A percentile compares a stretch with the other conserved stretches of the same genome.
phyloP scores from a whole-genome alignment of 2,888 invertebrate genomes.

The Willowsia nigromaculata region DNA sequence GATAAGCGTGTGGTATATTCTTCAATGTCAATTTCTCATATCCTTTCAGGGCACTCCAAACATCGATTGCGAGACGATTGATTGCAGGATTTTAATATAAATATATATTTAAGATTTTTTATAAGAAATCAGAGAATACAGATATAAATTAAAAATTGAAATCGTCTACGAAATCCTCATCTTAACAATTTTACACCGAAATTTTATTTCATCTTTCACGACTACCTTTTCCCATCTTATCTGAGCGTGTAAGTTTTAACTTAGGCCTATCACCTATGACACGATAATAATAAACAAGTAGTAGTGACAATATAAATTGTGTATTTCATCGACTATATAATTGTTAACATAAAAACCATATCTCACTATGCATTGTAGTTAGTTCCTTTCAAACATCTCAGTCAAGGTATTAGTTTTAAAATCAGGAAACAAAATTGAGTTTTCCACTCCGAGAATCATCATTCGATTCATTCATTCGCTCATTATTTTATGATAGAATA shows the following conservation, averaged over 20 bases:
- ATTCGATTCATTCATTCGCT: neutral
- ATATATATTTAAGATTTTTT: constrained; percentile 26
- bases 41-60: constrained; percentile 56
- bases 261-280: no score
- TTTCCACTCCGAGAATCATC: neutral
- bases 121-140: constrained; percentile 14
- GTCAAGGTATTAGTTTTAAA: neutral
- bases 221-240: no score
- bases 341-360: neutral
- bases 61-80: constrained; percentile 52
- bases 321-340: neutral
- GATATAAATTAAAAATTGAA: no score
- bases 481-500: neutral
- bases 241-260: no score
- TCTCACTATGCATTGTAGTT: neutral
- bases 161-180: neutral
- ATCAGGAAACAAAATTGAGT: neutral
- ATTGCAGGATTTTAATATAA: constrained; percentile 46
- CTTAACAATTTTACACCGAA: neutral
- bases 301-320: neutral
- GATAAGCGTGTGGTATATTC: constrained; percentile 64
- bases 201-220: neutral
- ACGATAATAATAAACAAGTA: no score
- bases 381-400: constrained; percentile 14
- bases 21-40: constrained; percentile 48